Conservation (phyloP, 2,888 invertebrate species). For the Hemithea aestivaria region DNA sequence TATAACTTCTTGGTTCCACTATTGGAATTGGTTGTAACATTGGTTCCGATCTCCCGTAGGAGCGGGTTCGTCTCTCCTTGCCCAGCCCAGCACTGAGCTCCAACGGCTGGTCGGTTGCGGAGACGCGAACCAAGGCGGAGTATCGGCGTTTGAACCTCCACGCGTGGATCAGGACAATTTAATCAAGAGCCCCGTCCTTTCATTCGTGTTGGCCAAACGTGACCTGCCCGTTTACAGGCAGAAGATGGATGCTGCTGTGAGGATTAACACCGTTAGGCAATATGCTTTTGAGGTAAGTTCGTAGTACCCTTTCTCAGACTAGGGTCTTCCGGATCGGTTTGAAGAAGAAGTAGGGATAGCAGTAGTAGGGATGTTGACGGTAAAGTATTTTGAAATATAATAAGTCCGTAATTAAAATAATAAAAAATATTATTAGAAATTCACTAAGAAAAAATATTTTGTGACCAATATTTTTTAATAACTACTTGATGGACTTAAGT, state of each 20-base stretch:
- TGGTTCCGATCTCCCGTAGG: conserved; percentile 75
- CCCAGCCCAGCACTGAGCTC: conserved; percentile 93
- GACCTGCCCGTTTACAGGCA: conserved; percentile 90
- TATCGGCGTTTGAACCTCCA: conserved; percentile 62
- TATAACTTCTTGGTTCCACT: too few species aligned
- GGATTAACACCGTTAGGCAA: conserved; percentile 88
- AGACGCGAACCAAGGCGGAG: conserved; percentile 38
- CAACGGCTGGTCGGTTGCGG: conserved; percentile 84
- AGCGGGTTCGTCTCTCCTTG: conserved; percentile 88
- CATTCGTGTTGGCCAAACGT: conserved; percentile 91
- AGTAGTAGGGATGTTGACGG: too few species aligned
- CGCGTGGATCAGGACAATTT: conserved; percentile 75
- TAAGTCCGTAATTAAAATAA: too few species aligned
- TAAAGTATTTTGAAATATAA: too few species aligned
- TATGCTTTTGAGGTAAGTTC: conserved; percentile 88
- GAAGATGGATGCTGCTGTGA: conserved; percentile 92
- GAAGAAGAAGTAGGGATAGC: too few species aligned
- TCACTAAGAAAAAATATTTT: too few species aligned
- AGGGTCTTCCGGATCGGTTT: too few species aligned
- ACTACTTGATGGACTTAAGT: too few species aligned
- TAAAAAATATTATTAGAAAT: too few species aligned
- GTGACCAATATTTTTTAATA: too few species aligned
- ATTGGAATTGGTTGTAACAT: too few species aligned
- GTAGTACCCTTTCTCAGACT: too few species aligned
- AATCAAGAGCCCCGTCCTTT: conserved; percentile 90